Evolutionary conservation across 2,888 invertebrate species (phyloP).

Genomic region (Drosophila borborema): DNA sequence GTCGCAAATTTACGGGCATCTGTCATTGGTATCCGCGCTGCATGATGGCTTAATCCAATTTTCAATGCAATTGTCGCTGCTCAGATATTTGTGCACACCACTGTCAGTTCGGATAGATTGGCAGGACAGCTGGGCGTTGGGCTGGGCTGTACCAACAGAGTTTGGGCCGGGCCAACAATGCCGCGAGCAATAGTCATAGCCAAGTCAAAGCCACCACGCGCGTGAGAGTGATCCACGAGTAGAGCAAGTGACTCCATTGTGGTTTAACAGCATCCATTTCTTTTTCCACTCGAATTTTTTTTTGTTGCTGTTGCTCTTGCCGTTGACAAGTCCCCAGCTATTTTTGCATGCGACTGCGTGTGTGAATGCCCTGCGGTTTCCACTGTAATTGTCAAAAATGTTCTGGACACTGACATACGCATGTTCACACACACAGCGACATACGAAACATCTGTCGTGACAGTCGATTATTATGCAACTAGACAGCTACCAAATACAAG

Average conservation of each 20-base stretch:
- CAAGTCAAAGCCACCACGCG: constrained; percentile 40
- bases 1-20: constrained; percentile 40
- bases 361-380: constrained; percentile 47
- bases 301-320: constrained; percentile 4
- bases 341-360: constrained; percentile 34
- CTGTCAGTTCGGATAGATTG: constrained; percentile 12
- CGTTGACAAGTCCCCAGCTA: constrained; percentile 53
- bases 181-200: constrained; percentile 33
- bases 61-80: constrained; percentile 75
- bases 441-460: not conserved
- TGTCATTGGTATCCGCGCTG: constrained; percentile 58
- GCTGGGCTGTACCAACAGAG: not conserved
- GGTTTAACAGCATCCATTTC: constrained; percentile 55
- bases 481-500: constrained; percentile 9
- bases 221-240: constrained; percentile 39
- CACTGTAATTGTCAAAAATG: constrained; percentile 43
- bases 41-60: constrained; percentile 74
- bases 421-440: constrained; percentile 1
- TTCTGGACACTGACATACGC: constrained; percentile 17
- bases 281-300: constrained; percentile 12
- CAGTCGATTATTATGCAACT: constrained; percentile 8
- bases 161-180: constrained; percentile 8
- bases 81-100: constrained; percentile 52
- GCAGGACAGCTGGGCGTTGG: not conserved
- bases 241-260: constrained; percentile 59